Evolutionary conservation across 2,113 vertebrate genomes (phyloP).

Genomic region (Syngnathus scovelli): DNA sequence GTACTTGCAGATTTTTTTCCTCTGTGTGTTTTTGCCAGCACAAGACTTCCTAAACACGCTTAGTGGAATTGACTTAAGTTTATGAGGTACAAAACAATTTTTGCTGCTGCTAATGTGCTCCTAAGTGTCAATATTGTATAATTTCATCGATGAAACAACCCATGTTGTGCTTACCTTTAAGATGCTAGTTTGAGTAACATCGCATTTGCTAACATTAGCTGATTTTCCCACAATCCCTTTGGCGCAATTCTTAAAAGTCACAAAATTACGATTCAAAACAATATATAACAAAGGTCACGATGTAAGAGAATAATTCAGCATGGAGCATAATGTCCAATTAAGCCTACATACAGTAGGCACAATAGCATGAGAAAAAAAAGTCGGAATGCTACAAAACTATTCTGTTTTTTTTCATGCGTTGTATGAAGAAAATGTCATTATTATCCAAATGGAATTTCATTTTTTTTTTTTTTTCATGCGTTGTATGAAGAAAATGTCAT

Average conservation of each 20-base stretch:
- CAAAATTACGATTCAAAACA: neutral
- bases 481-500: too few relatives aligned
- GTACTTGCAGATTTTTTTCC: neutral
- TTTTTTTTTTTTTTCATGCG: too few relatives aligned
- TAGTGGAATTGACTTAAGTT: neutral
- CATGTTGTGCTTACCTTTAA: neutral
- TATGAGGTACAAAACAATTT: neutral
- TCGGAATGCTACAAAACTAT: too few relatives aligned
- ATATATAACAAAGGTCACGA: too few relatives aligned
- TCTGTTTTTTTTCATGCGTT: too few relatives aligned
- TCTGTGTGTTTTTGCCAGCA: slow-evolving; percentile 2
- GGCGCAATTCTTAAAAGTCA: neutral
- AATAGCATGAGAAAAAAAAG: too few relatives aligned
- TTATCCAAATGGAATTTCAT: too few relatives aligned
- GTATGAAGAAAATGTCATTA: too few relatives aligned
- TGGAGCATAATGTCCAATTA: too few relatives aligned
- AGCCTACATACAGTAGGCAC: too few relatives aligned
- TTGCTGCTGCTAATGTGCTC: neutral
- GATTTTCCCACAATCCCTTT: neutral
- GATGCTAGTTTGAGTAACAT: neutral
- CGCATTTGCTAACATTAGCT: neutral
- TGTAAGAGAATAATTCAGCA: too few relatives aligned
- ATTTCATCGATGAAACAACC: neutral
- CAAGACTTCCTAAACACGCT: neutral
- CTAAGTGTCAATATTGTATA: neutral